A percentile compares a stretch with the other conserved stretches of the same genome.
Conservation (phyloP, 1,140 invertebrate genomes). For the Pachypsylla venusta region DNA sequence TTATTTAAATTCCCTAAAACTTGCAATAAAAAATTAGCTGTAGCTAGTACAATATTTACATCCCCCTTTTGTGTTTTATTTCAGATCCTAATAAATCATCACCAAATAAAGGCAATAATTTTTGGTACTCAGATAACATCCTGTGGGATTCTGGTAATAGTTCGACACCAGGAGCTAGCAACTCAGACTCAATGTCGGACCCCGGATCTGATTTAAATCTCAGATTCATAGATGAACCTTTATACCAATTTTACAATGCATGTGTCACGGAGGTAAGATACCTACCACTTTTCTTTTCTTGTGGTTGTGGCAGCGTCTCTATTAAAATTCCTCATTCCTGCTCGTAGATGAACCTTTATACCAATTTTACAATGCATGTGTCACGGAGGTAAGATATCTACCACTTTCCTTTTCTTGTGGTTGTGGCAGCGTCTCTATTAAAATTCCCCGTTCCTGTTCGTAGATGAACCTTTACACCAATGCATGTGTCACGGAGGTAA, state of each 20-base stretch:
- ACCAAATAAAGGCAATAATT: not conserved
- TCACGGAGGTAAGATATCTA: constrained; percentile 45
- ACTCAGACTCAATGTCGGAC: constrained; percentile 12
- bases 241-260: constrained; percentile 81
- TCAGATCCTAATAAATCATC: constrained; percentile 14
- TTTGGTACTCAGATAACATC: constrained; percentile 2
- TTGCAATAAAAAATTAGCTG: not conserved
- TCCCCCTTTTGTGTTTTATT: not conserved
- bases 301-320: not conserved
- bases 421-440: not conserved
- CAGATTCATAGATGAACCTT: constrained; percentile 52
- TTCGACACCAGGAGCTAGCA: constrained; percentile 1
- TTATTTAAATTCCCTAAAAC: too few species aligned
- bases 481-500: constrained; percentile 55
- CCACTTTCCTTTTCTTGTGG: not conserved
- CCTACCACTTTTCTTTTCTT: constrained; percentile 4
- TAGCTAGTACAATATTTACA: too few species aligned
- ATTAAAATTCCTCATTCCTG: not conserved
- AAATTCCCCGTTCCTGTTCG: constrained; percentile 27
- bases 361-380: constrained; percentile 72
- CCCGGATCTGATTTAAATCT: constrained; percentile 26
- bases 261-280: constrained; percentile 49
- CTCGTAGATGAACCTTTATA: constrained; percentile 70
- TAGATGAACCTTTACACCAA: constrained; percentile 78
- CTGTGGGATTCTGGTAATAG: constrained; percentile 1